Evolutionary conservation across 2,113 vertebrate species (phyloP).

Genomic region (Cyphomyrus plagiostoma): DNA sequence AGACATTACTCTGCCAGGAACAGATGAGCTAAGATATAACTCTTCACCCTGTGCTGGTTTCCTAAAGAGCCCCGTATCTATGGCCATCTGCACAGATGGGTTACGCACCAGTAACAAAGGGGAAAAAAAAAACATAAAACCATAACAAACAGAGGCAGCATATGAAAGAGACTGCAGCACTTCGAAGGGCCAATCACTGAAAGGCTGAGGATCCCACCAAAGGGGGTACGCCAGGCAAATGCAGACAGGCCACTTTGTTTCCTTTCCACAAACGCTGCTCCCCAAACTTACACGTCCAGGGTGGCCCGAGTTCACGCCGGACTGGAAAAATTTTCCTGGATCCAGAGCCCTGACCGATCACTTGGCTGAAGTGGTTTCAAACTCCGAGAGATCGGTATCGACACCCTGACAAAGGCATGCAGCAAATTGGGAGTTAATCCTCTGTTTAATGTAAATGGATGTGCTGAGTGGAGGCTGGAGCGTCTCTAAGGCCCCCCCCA

Average conservation of each 20-base stretch:
- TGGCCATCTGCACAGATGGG: conserved; percentile 2
- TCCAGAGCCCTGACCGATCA: not conserved
- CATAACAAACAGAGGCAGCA: not conserved
- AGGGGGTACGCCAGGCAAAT: not conserved
- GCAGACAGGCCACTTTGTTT: conserved; percentile 10
- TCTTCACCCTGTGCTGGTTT: not conserved
- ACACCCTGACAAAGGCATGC: conserved; percentile 9
- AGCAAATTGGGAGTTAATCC: conserved; percentile 42
- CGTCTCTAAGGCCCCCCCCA: conserved; percentile 24
- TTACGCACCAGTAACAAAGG: not conserved
- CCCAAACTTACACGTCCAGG: not conserved
- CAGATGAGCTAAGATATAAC: conserved; percentile 7
- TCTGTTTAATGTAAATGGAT: conserved; percentile 53
- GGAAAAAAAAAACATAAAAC: not conserved
- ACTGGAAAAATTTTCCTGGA: not conserved
- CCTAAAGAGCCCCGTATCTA: not conserved
- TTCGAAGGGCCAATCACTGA: not conserved
- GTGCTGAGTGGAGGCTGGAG: conserved; percentile 48
- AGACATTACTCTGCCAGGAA: conserved; percentile 83
- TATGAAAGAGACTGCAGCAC: not conserved
- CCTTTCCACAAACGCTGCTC: not conserved
- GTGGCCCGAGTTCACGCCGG: not conserved
- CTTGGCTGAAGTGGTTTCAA: not conserved
- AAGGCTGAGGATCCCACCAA: not conserved
- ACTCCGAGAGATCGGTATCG: not conserved